Base-by-base conservation (phyloP, 2,113 vertebrate genomes). In the Lagenorhynchus albirostris region DNA sequence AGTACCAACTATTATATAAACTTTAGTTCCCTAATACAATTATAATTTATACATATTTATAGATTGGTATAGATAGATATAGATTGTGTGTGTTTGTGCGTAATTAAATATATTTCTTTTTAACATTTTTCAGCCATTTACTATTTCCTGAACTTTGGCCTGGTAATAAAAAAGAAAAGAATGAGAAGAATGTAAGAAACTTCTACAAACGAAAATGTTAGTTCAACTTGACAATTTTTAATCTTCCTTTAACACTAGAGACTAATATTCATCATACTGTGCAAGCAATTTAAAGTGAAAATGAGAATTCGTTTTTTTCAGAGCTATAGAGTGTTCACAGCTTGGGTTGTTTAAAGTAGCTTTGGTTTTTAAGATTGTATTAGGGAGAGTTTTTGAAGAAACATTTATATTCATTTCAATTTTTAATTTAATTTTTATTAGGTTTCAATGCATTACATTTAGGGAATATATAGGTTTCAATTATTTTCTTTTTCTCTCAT, bases 251-350 rank as follows among this genome's bases (percentile, higher is more conserved):
- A 98, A 98, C 97, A 94, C 71, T 92, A 89, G 79, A 96, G 97
- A 98, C 98, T 99, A 98, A 99, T 99, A 98, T 98, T 97, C 96
- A 98, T 98, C 98, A 97, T 94, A 98, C 96, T 98, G 97, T 97
- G 91, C 96, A 97, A 96, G 91, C n/a, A 89, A 97, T 98, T 96
- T 97, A 97, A 98, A 98, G 96, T 96, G 97, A 92, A 98, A 98
- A 99, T 98, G 44, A 91, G 38, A 82, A 90, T 62, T 14, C 4
- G 2, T 79, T 60, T 92, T 79, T 71, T 89, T 55, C 5, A 73
- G 33, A 70, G 9, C 3, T 62, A 29, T 71, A 58, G 13, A 74
- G 6, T 90, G 17, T 91, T 89, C 9, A 94, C 14, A 84, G 73
- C 11, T 67, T 3, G 21, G 8, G 3, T 17, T 76, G 10, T 85